These are phyloP conservation scores for Melangyna quadrimaculata DNA, from an alignment of 2,888 invertebrate genomes.

Conservation along the genomic window DNA sequence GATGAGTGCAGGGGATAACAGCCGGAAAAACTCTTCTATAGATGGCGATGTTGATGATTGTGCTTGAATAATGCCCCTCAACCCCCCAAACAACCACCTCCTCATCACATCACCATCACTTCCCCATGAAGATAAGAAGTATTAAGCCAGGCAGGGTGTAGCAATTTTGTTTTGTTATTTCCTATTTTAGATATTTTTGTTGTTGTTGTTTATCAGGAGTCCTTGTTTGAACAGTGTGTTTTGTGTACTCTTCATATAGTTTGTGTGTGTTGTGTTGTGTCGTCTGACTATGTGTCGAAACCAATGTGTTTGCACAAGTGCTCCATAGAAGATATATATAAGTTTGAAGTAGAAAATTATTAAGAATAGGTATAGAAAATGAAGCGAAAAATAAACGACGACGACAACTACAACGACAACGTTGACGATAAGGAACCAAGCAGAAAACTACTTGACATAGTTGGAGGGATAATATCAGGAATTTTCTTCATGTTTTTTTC, in stretches of 20 bases:
- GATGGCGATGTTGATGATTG: conserved; percentile 59
- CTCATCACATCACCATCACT: background rate
- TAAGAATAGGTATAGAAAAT: conserved; percentile 51
- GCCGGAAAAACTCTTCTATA: conserved; percentile 31
- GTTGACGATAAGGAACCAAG: background rate
- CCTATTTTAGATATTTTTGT: conserved; percentile 14
- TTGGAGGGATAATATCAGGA: conserved; percentile 60
- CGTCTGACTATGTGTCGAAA: conserved; percentile 58
- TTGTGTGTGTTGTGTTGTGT: conserved; percentile 7
- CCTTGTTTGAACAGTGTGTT: conserved; percentile 48
- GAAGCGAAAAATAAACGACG: conserved; percentile 10
- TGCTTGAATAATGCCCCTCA: conserved; percentile 15
- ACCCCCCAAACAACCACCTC: background rate
- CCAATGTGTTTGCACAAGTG: conserved; percentile 67
- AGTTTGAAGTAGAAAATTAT: conserved; percentile 56
- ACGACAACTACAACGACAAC: background rate
- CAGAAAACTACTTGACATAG: conserved; percentile 65
- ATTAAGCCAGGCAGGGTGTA: conserved; percentile 42
- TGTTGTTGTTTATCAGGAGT: conserved; percentile 46
- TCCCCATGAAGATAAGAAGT: background rate
- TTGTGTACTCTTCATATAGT: background rate
- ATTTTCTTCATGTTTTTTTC: conserved; percentile 9
- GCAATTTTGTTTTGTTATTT: conserved; percentile 47
- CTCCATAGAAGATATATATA: conserved; percentile 59
- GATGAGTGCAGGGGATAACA: conserved; percentile 55